Evolutionary conservation across 2,113 vertebrate species (phyloP).

Genomic region (Synodontis membranacea): DNA sequence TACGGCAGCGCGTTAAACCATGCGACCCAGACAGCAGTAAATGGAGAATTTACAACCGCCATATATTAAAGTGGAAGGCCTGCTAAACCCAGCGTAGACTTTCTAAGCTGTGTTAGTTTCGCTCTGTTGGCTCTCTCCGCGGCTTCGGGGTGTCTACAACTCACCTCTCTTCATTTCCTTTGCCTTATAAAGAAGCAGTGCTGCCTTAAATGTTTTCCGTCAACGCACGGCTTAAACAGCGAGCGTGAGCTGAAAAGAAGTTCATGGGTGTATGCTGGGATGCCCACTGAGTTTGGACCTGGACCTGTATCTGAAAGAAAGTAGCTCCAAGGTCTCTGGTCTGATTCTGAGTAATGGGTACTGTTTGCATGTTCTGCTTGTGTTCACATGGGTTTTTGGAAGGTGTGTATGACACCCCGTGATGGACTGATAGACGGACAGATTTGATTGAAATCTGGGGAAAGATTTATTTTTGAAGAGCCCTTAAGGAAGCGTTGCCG

Average conservation of each 20-base stretch:
- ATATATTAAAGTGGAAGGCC: slow-evolving; percentile 71
- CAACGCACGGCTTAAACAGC: slow-evolving; percentile 60
- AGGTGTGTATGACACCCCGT: neutral
- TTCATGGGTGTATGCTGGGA: slow-evolving; percentile 54
- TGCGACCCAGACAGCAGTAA: slow-evolving; percentile 70
- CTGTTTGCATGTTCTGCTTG: neutral
- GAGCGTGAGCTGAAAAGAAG: slow-evolving; percentile 54
- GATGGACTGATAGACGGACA: neutral
- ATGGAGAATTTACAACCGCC: slow-evolving; percentile 72
- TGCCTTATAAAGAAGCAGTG: slow-evolving; percentile 68
- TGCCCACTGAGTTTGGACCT: slow-evolving; percentile 58
- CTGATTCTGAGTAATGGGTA: no score
- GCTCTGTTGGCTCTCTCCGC: slow-evolving; percentile 68
- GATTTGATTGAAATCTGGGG: neutral
- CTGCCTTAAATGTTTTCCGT: slow-evolving; percentile 68
- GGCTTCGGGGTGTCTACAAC: slow-evolving; percentile 68
- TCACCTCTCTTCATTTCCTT: slow-evolving; percentile 73
- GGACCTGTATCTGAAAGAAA: slow-evolving; percentile 2
- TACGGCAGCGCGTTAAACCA: slow-evolving; percentile 67
- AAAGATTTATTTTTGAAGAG: neutral
- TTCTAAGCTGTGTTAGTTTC: slow-evolving; percentile 64
- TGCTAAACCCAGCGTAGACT: slow-evolving; percentile 73
- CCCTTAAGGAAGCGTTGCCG: neutral
- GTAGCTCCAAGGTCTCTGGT: neutral
- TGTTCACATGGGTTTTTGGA: neutral